Percentiles rank a stretch among this genome's conserved stretches.
Evolutionary conservation across 2,888 invertebrate genomes (phyloP).

Genomic region (Ferdinandea cuprea): DNA sequence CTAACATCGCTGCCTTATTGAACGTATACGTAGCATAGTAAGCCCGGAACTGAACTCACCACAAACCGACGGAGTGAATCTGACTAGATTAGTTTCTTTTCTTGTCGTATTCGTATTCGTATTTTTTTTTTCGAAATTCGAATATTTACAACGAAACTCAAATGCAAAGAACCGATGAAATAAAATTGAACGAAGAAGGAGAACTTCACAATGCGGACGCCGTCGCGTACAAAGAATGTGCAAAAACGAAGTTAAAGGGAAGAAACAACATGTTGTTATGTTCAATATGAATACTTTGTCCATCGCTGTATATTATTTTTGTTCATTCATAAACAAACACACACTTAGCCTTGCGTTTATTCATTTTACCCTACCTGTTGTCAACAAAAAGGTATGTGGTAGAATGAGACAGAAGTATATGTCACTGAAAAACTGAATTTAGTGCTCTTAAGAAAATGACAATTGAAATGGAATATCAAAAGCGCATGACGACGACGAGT

Average conservation of each 20-base stretch:
- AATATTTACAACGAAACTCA: slow-evolving; percentile 1
- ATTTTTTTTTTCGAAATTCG: slow-evolving; percentile 6
- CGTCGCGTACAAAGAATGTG: slow-evolving; percentile 1
- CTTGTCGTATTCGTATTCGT: slow-evolving; percentile 22
- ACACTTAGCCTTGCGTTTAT: neutral
- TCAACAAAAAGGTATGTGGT: slow-evolving; percentile 2
- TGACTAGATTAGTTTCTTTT: slow-evolving; percentile 38
- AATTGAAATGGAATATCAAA: slow-evolving; percentile 13
- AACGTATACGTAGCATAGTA: slow-evolving; percentile 56
- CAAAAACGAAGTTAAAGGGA: neutral
- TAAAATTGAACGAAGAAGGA: slow-evolving; percentile 27
- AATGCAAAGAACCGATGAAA: slow-evolving; percentile 11
- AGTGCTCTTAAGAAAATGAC: slow-evolving; percentile 4
- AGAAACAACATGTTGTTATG: slow-evolving; percentile 17
- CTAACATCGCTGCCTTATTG: slow-evolving; percentile 37
- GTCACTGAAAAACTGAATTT: neutral
- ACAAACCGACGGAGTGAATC: slow-evolving; percentile 51
- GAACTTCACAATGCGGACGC: neutral
- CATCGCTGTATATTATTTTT: neutral
- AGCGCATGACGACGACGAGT: slow-evolving; percentile 26
- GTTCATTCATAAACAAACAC: slow-evolving; percentile 9
- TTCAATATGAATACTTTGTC: neutral
- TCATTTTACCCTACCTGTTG: slow-evolving; percentile 31
- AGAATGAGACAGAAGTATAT: neutral
- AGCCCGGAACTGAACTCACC: slow-evolving; percentile 70